These are phyloP conservation scores for Drepanosiphum platanoidis DNA, from an alignment of 2,888 invertebrate species.

Conservation along the genomic window DNA sequence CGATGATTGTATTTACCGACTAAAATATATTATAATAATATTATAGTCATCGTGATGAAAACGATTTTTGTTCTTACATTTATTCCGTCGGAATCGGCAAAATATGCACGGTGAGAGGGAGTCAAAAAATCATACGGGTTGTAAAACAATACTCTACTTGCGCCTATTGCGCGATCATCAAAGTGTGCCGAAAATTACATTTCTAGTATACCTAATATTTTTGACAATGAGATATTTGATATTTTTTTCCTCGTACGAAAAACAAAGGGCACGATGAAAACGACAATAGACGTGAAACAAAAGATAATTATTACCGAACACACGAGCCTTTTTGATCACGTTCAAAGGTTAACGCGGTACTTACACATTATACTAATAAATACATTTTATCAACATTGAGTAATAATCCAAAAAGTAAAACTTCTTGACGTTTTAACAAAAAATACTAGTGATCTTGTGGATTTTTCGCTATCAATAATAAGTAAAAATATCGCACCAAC, in stretches of 20 bases:
- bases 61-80: too few species aligned
- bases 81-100: too few species aligned
- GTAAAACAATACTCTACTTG: constrained; percentile 18
- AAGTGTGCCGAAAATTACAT: constrained; percentile 26
- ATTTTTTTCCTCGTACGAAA: neutral
- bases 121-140: constrained; percentile 50
- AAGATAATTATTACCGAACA: neutral
- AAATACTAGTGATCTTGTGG: too few species aligned
- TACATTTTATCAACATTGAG: too few species aligned
- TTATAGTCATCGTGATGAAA: too few species aligned
- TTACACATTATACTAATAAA: too few species aligned
- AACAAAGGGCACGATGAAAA: constrained; percentile 5
- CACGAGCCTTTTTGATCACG: neutral
- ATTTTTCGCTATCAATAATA: too few species aligned
- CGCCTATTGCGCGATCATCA: neutral
- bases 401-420: too few species aligned
- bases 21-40: too few species aligned
- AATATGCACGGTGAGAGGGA: neutral
- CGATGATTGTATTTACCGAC: too few species aligned
- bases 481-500: too few species aligned
- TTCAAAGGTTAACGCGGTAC: neutral
- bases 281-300: constrained; percentile 29
- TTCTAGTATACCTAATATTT: neutral
- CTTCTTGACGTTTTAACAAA: too few species aligned
- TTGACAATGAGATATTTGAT: constrained; percentile 15